Evolutionary conservation across 2,888 invertebrate species (phyloP).

Genomic region (Phengaris alcon): DNA sequence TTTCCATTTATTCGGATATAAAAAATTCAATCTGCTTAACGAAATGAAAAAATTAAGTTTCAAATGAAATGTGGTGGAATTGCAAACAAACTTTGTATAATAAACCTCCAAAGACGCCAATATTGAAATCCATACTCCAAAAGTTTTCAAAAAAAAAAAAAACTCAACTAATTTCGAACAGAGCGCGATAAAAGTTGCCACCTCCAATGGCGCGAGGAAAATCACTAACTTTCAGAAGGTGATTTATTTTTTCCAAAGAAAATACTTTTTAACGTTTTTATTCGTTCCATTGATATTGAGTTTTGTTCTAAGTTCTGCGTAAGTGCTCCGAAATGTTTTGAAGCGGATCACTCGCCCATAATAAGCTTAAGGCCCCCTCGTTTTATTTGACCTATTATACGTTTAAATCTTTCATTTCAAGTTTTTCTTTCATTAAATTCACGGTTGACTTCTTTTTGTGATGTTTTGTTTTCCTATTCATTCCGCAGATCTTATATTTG

Average conservation of each 20-base stretch:
- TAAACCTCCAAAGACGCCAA: constrained; percentile 60
- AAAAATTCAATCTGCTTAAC: constrained; percentile 11
- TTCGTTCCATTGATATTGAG: constrained; percentile 71
- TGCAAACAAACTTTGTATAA: constrained; percentile 19
- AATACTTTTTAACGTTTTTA: constrained; percentile 57
- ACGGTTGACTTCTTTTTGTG: constrained; percentile 48
- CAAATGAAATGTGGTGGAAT: constrained; percentile 16
- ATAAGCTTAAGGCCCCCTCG: constrained; percentile 55
- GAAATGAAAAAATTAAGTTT: constrained; percentile 15
- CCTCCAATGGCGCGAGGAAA: constrained; percentile 60
- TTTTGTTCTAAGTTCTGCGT: constrained; percentile 65
- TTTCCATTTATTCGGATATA: constrained; percentile 17
- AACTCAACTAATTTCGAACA: constrained; percentile 65
- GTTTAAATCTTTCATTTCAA: constrained; percentile 51
- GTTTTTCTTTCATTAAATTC: constrained; percentile 47
- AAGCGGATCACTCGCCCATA: constrained; percentile 52
- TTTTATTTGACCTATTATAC: constrained; percentile 57
- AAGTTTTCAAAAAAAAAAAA: constrained; percentile 61
- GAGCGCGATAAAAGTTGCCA: constrained; percentile 66
- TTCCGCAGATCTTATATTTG: constrained; percentile 20
- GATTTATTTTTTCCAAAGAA: constrained; percentile 71
- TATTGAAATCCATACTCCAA: constrained; percentile 74
- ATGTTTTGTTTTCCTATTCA: constrained; percentile 55
- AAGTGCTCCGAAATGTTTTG: constrained; percentile 65
- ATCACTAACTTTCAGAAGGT: constrained; percentile 54